phyloP scores from a whole-genome alignment of 1,140 invertebrate species.

The Physella acuta region DNA sequence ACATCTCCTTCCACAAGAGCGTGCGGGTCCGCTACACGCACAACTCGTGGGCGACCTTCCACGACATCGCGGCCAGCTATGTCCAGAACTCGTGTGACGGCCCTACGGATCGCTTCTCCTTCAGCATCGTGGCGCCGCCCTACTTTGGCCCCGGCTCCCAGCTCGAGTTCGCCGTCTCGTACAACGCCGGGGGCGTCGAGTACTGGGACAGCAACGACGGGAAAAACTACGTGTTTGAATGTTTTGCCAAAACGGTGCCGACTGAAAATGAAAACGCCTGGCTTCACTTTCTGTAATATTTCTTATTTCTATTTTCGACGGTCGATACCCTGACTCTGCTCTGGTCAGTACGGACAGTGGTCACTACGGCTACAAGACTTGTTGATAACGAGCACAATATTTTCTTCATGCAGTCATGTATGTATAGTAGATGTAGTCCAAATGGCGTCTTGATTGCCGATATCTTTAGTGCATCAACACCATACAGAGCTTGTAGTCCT shows the following conservation, averaged over 20 bases:
- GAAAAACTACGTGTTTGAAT: constrained; percentile 70
- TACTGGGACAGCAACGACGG: constrained; percentile 90
- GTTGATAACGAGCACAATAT: too few species aligned
- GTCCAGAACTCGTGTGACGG: constrained; percentile 87
- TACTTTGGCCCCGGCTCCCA: constrained; percentile 71
- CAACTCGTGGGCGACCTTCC: constrained; percentile 81
- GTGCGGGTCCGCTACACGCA: constrained; percentile 84
- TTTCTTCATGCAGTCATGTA: too few species aligned
- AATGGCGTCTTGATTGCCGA: too few species aligned
- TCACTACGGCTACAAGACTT: too few species aligned
- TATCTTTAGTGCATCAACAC: too few species aligned
- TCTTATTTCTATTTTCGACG: too few species aligned
- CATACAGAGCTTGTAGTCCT: too few species aligned
- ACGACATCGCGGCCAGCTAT: constrained; percentile 77
- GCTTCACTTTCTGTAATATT: constrained; percentile 10
- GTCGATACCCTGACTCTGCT: too few species aligned
- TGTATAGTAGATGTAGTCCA: too few species aligned
- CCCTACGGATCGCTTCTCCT: constrained; percentile 81
- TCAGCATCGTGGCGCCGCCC: constrained; percentile 69
- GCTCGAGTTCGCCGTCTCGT: constrained; percentile 80
- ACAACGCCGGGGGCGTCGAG: constrained; percentile 73
- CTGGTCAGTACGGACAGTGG: too few species aligned
- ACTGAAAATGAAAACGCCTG: constrained; percentile 38
- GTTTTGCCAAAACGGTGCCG: constrained; percentile 51
- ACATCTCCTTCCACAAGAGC: constrained; percentile 87